Evolutionary conservation across 2,888 invertebrate genomes (phyloP).

Genomic region (Drosophila lacicola): DNA sequence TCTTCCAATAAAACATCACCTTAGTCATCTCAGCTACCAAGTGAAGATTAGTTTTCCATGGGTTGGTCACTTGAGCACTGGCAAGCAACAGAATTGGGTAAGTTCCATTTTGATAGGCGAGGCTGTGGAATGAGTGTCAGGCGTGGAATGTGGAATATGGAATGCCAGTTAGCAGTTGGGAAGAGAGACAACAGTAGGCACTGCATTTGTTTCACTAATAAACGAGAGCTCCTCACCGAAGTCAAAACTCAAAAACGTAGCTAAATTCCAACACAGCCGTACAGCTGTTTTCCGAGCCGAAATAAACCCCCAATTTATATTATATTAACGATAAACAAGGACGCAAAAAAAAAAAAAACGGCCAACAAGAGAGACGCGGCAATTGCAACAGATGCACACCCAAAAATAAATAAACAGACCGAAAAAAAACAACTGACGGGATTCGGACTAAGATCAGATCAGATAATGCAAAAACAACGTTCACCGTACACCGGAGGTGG

Average conservation of each 20-base stretch:
- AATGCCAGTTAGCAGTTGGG: too few relatives aligned
- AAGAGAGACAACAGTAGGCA: slow-evolving; percentile 8
- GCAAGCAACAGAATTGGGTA: too few relatives aligned
- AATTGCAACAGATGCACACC: background rate
- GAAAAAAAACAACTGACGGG: too few relatives aligned
- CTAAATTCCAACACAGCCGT: slow-evolving; percentile 47
- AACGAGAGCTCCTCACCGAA: slow-evolving; percentile 1
- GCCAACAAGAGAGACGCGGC: background rate
- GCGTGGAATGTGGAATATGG: too few relatives aligned
- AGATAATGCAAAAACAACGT: slow-evolving; percentile 64
- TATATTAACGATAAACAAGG: background rate
- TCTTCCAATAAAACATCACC: too few relatives aligned
- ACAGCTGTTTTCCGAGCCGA: slow-evolving; percentile 20
- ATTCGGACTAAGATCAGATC: too few relatives aligned
- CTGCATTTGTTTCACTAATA: background rate
- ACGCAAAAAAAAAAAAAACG: background rate
- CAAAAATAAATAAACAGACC: too few relatives aligned
- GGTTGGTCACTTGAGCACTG: too few relatives aligned
- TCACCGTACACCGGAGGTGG: slow-evolving; percentile 55
- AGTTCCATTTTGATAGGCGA: too few relatives aligned
- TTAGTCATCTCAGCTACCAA: too few relatives aligned
- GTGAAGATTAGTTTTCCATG: too few relatives aligned
- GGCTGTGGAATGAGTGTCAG: too few relatives aligned
- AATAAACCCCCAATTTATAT: slow-evolving; percentile 16
- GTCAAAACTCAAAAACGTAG: slow-evolving; percentile 28